Evolutionary conservation across 2,888 invertebrate genomes (phyloP).

Genomic region (Euspilapteryx auroguttella): DNA sequence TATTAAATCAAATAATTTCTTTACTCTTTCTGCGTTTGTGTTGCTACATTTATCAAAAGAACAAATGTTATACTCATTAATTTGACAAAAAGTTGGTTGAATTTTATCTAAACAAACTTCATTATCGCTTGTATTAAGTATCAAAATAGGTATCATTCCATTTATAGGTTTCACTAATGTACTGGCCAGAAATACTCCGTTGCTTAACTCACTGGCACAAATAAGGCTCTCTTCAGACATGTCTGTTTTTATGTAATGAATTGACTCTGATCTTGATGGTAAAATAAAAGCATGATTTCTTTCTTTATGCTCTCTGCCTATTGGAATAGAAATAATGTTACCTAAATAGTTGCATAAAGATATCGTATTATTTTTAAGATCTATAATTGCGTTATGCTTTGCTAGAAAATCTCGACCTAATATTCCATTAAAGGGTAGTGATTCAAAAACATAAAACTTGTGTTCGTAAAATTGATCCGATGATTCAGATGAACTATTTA

Average conservation of each 20-base stretch:
- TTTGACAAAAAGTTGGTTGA: neutral
- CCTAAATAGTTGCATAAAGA: neutral
- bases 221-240: neutral
- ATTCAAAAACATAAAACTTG: neutral
- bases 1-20: neutral
- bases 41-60: neutral
- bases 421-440: neutral
- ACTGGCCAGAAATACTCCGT: neutral
- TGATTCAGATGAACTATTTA: neutral
- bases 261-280: neutral
- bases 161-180: neutral
- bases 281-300: neutral
- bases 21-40: neutral
- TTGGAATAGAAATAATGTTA: too few relatives aligned
- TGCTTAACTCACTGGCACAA: neutral
- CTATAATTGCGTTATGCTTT: neutral
- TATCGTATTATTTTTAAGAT: neutral
- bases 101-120: neutral
- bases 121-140: neutral
- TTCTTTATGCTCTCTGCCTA: neutral
- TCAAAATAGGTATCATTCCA: neutral
- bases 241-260: neutral
- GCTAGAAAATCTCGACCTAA: neutral
- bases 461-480: neutral
- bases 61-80: neutral